Conservation (phyloP, 92 coral and sea anemone genomes). For the Desmophyllum pertusum region DNA sequence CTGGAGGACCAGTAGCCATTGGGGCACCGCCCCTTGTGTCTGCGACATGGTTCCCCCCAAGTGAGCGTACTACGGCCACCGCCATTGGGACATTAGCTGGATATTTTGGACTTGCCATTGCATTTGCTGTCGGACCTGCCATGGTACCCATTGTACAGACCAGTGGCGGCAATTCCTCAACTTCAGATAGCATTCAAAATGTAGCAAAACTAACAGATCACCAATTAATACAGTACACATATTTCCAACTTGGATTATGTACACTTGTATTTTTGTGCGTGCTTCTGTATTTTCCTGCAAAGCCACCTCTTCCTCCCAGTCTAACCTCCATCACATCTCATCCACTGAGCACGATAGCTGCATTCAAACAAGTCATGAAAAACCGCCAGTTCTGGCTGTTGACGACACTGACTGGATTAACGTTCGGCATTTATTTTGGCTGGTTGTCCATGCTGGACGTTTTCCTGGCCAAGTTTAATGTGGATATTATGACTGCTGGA, state of each 20-base stretch:
- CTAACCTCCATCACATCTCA: slow-evolving; percentile 44
- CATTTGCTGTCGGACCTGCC: slow-evolving; percentile 79
- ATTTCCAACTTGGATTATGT: slow-evolving; percentile 57
- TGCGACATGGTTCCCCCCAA: slow-evolving; percentile 86
- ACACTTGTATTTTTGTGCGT: slow-evolving; percentile 53
- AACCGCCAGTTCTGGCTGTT: slow-evolving; percentile 61
- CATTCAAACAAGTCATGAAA: slow-evolving; percentile 9
- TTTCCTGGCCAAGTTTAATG: slow-evolving; percentile 70
- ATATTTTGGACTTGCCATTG: slow-evolving; percentile 64
- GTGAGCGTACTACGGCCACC: slow-evolving; percentile 82
- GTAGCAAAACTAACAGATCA: slow-evolving; percentile 16
- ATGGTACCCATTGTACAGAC: slow-evolving; percentile 56
- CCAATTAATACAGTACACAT: slow-evolving; percentile 42
- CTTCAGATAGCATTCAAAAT: background rate
- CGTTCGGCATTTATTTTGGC: slow-evolving; percentile 67
- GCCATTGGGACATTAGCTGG: slow-evolving; percentile 72
- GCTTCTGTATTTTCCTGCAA: slow-evolving; percentile 75
- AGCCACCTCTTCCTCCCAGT: slow-evolving; percentile 85
- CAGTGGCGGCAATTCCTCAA: background rate
- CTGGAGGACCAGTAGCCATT: slow-evolving; percentile 59
- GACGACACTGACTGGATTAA: slow-evolving; percentile 49
- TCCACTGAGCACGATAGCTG: slow-evolving; percentile 21
- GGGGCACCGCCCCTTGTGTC: slow-evolving; percentile 88
- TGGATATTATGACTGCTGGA: slow-evolving; percentile 61
- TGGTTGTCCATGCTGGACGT: slow-evolving; percentile 79